Evolutionary conservation across 2,888 invertebrate genomes (phyloP), one percentile per base, ranked within the genome.

Genomic region (Rhagium mordax): DNA sequence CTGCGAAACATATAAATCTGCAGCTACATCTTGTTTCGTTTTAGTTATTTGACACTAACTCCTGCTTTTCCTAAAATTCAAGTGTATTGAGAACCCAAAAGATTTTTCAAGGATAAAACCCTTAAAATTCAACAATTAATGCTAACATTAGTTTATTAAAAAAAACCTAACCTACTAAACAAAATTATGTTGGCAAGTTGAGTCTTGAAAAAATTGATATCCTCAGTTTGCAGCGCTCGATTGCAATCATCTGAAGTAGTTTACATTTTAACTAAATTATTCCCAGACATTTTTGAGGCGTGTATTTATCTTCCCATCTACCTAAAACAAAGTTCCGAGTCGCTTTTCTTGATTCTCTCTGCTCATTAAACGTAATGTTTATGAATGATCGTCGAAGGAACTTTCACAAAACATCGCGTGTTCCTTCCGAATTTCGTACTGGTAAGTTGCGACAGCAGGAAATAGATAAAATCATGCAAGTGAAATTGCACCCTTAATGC

Each of bases 401-500:
- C 53, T 64, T 61, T 41, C 64, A 57, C 62, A 64, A 64, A 66
- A 41, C 57, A 64, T 72, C 53, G 72, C 72, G 57, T 72, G 68
- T 8, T 48, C 18, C 27, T 55, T 24, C 15, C 41, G 68, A 55
- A 62, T 57, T 62, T 72, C 6, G 60, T 27, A 20, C 27, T 16
- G 29, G 47, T 47, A 27, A 16, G 57, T 64, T 70, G 66, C 65
- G 68, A 68, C 70, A 48, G 60, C 76, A 55, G 74, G 74, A 77
- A 71, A 60, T 41, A 51, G 76, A 77, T 77, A 77, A 68, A 55
- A 77, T 77, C 76, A 51, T 18, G 71, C 74, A 71, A 72, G 74
- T 65, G 59, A 77, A 76, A 77, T 72, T 77, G 74, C 76, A 65
- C 74, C 74, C 76, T 74, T 74, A 73, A 74, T 77, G 74, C 71